Conservation (phyloP, 2,113 vertebrate species). For the Morone chrysops region DNA sequence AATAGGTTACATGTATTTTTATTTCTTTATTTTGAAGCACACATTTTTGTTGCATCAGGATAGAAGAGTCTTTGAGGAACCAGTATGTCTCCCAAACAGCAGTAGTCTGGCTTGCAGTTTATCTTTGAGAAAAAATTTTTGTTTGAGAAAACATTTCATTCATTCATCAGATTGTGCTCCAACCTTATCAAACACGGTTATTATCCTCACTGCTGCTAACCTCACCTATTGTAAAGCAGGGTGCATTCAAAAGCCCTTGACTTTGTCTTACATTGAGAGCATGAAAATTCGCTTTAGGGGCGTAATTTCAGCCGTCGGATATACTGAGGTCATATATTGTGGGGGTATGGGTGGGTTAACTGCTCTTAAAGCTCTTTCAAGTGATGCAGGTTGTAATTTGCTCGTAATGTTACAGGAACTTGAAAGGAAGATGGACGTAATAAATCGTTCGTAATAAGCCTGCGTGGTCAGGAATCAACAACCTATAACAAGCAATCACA, state of each 20-base stretch:
- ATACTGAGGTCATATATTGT: constrained; percentile 38
- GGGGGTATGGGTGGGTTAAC: constrained; percentile 40
- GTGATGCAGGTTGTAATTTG: constrained; percentile 61
- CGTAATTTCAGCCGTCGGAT: constrained; percentile 37
- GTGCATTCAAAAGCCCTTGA: constrained; percentile 31
- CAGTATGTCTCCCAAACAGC: neutral
- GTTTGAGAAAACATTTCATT: no score
- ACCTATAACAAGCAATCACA: constrained; percentile 31
- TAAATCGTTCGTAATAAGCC: constrained; percentile 56
- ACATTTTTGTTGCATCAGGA: neutral
- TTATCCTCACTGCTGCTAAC: constrained; percentile 6
- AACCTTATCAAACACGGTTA: neutral
- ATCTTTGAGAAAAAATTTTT: neutral
- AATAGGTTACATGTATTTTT: neutral
- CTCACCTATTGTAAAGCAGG: constrained; percentile 24
- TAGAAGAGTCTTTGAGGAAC: constrained; percentile 10
- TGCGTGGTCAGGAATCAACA: constrained; percentile 43
- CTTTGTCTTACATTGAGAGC: neutral
- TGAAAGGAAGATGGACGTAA: constrained; percentile 54
- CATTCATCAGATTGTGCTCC: neutral
- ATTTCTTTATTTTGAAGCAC: neutral
- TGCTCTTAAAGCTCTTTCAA: constrained; percentile 37
- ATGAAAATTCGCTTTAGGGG: constrained; percentile 32
- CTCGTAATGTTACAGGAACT: constrained; percentile 50
- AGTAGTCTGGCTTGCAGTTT: constrained; percentile 13